Base-by-base conservation (phyloP, 2,797 vertebrate species). In the Buceros bicornis region DNA sequence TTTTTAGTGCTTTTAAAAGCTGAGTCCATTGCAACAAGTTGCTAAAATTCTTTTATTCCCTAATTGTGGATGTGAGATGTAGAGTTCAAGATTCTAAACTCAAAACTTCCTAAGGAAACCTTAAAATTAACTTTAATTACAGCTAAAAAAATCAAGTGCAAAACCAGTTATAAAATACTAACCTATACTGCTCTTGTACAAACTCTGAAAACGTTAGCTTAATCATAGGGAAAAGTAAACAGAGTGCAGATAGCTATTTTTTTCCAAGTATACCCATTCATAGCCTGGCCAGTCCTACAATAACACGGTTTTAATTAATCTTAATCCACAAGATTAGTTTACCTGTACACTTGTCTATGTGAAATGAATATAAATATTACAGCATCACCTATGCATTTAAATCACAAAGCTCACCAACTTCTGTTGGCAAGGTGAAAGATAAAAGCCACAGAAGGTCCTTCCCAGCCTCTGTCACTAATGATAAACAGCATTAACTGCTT, bases 401-500 rank as follows among this genome's bases (percentile, higher is more conserved):
- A 98, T 98, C 98, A 98, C 96, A 98, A 97, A 97, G 95, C 98
- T 98, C 98, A 98, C 98, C 98, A 98, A 97, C 93, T 97, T 97
- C 87, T 96, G 84, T 81, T 97, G 96, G 93, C 97, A 98, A 97
- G 98, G 98, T 98, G 97, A 98, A 98, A 97, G 96, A 97, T 97
- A 98, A 98, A 97, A 97, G 96, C 97, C 97, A 97, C 94, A 94
- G 96, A 97, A 97, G 97, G 97, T 97, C 97, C 95, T 95, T 97
- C 83, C 95, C 97, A 98, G 97, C 86, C 97, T 98, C 98, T 98
- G 98, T 97, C 97, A 97, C 97, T 98, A 98, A 98, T 98, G 98
- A 99, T 98, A 98, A 99, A 99, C 97, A 98, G 97, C 97, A 98
- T 98, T 98, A 98, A 98, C 98, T 98, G 95, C 97, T 98, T 98